Evolutionary conservation across 2,888 invertebrate genomes (phyloP).

Genomic region (Dichetophora obliterata): DNA sequence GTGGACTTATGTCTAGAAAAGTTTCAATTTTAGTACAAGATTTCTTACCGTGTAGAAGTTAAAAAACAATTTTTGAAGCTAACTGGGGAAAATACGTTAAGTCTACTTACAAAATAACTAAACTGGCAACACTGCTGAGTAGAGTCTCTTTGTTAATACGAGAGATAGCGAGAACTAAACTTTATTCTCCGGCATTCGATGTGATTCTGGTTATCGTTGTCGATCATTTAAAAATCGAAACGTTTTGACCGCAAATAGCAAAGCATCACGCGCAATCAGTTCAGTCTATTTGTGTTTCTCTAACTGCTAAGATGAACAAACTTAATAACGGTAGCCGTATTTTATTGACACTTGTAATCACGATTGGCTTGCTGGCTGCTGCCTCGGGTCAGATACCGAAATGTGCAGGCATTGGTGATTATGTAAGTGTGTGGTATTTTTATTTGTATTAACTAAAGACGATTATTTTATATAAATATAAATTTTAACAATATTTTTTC

Average conservation of each 20-base stretch:
- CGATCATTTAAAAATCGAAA: constrained; percentile 1
- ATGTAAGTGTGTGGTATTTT: constrained; percentile 58
- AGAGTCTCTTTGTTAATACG: no score
- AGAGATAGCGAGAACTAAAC: no score
- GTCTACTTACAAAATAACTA: no score
- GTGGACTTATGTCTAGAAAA: no score
- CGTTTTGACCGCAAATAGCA: constrained; percentile 17
- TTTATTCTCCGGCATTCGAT: no score
- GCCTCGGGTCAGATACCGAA: constrained; percentile 40
- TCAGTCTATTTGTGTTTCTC: constrained; percentile 51
- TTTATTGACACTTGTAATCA: constrained; percentile 44
- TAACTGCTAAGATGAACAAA: constrained; percentile 43
- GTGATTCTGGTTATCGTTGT: constrained; percentile 28
- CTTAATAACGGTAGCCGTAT: constrained; percentile 37
- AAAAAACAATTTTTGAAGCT: no score
- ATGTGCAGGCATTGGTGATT: constrained; percentile 55
- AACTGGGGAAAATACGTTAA: no score
- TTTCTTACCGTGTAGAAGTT: no score
- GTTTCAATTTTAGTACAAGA: no score
- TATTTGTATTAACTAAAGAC: background rate
- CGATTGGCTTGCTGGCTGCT: constrained; percentile 33
- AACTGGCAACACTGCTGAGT: no score
- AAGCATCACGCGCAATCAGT: constrained; percentile 33
- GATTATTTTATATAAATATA: background rate
- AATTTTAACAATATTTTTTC: background rate